phyloP scores from a whole-genome alignment of 2,888 invertebrate genomes.

The Pterobdella sp. region DNA sequence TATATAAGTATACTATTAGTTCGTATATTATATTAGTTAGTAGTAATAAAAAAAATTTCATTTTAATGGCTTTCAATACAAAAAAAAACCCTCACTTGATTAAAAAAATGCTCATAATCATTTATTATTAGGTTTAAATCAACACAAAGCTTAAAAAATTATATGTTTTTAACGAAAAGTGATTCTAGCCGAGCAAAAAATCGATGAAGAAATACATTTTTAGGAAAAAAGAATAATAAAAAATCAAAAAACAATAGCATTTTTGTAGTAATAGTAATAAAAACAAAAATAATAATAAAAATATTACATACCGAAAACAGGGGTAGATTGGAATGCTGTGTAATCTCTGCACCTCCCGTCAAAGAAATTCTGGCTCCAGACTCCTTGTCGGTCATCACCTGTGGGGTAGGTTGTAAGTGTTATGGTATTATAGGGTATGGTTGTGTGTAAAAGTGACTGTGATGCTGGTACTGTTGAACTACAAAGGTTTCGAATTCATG shows the following conservation, averaged over 20 bases:
- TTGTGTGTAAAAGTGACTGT: background rate
- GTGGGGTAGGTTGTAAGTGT: background rate
- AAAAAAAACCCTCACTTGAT: no score
- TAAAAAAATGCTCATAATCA: no score
- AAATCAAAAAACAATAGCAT: no score
- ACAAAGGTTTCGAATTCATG: background rate
- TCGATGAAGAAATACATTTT: no score
- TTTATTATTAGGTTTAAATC: no score
- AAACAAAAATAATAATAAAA: background rate
- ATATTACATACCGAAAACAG: background rate
- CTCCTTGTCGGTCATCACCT: background rate
- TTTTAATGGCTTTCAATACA: background rate
- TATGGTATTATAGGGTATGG: background rate
- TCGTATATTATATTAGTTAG: background rate
- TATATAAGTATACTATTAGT: background rate
- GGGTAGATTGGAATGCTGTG: background rate
- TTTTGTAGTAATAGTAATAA: no score
- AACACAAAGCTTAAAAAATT: no score
- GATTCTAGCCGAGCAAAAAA: no score
- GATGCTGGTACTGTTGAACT: background rate
- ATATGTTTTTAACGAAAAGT: no score
- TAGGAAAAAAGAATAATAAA: background rate
- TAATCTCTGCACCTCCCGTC: background rate
- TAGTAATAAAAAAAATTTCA: background rate
- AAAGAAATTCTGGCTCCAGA: background rate